phyloP scores from a whole-genome alignment of 2,113 vertebrate genomes.

The Psophia crepitans region DNA sequence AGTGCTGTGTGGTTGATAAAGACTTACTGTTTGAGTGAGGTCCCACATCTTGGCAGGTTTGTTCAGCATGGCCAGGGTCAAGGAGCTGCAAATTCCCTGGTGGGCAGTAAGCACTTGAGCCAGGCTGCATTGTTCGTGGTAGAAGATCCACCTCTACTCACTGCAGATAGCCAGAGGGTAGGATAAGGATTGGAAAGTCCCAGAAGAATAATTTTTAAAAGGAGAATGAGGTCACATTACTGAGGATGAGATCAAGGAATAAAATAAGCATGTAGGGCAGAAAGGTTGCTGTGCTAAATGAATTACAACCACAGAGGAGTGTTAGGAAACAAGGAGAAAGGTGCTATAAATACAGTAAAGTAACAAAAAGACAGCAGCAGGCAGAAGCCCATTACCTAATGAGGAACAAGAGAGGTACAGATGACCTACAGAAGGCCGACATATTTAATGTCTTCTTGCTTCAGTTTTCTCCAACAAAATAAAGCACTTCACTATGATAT shows the following conservation, averaged over 20 bases:
- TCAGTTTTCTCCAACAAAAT: background rate
- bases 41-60: background rate
- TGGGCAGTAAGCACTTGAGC: background rate
- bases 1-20: background rate
- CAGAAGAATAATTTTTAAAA: constrained; percentile 14
- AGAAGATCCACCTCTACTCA: background rate
- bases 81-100: background rate
- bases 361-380: constrained; percentile 42
- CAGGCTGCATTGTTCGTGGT: rapidly evolving
- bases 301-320: constrained; percentile 53
- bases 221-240: constrained; percentile 64
- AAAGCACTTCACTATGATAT: background rate
- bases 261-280: constrained; percentile 65
- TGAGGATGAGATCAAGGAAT: constrained; percentile 63
- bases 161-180: background rate
- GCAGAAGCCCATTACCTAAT: constrained; percentile 61
- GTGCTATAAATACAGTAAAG: constrained; percentile 65
- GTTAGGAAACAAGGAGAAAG: constrained; percentile 60
- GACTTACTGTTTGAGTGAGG: background rate
- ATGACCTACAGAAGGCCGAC: constrained; percentile 20
- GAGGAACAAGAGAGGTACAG: constrained; percentile 24
- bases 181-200: constrained; percentile 5
- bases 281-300: constrained; percentile 58
- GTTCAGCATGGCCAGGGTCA: rapidly evolving
- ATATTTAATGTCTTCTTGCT: background rate